Percentiles rank a stretch among this genome's conserved stretches.
These are phyloP conservation scores for Fregetta grallaria DNA, from an alignment of 2,113 vertebrate genomes.

Conservation along the genomic window DNA sequence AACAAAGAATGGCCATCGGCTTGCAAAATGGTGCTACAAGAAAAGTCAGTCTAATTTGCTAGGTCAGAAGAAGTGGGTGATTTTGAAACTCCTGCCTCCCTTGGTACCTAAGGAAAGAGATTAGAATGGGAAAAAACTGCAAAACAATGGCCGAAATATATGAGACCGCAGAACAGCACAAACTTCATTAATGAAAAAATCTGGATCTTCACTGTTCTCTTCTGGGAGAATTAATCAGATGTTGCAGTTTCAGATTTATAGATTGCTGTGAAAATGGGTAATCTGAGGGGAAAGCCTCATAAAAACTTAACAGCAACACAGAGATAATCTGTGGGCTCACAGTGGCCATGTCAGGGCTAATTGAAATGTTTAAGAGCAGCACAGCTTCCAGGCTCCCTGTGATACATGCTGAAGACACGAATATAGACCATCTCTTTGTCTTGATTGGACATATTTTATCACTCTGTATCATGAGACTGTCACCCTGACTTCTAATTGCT, in stretches of 20 bases:
- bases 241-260: slow-evolving; percentile 68
- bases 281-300: slow-evolving; percentile 62
- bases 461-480: slow-evolving; percentile 61
- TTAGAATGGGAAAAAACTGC: not conserved
- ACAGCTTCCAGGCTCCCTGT: slow-evolving; percentile 35
- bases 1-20: not conserved
- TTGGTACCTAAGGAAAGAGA: not conserved
- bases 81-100: not conserved
- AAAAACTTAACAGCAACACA: slow-evolving; percentile 62
- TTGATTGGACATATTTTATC: slow-evolving; percentile 73
- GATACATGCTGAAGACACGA: slow-evolving; percentile 63
- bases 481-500: slow-evolving; percentile 73
- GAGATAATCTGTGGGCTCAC: slow-evolving; percentile 65
- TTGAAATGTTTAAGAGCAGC: slow-evolving; percentile 70
- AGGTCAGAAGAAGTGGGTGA: not conserved
- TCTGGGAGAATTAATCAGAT: slow-evolving; percentile 60
- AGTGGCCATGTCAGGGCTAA: slow-evolving; percentile 62
- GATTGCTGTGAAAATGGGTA: slow-evolving; percentile 45
- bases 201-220: slow-evolving; percentile 40
- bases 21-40: not conserved
- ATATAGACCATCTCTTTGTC: slow-evolving; percentile 70
- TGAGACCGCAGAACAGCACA: slow-evolving; percentile 8
- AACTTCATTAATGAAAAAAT: slow-evolving; percentile 70
- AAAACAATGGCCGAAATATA: slow-evolving; percentile 25
- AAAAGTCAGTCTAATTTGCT: not conserved